phyloP scores from a whole-genome alignment of 2,113 vertebrate genomes.

The Rhinoderma darwinii region DNA sequence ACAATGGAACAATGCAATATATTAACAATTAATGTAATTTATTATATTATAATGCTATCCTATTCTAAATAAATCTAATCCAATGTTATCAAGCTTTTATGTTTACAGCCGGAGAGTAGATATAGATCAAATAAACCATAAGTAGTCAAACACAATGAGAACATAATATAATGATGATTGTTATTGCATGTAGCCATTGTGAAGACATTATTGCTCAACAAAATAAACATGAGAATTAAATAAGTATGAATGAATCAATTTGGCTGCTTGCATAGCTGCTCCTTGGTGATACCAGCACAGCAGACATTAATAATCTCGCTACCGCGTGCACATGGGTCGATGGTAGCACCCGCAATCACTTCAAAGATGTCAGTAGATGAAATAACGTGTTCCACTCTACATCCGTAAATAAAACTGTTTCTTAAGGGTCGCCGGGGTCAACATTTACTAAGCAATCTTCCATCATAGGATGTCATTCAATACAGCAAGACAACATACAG shows the following conservation, averaged over 20 bases:
- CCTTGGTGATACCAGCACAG: not conserved
- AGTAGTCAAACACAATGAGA: not conserved
- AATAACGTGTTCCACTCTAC: not conserved
- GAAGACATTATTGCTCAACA: constrained; percentile 13
- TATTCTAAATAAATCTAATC: not conserved
- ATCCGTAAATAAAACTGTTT: constrained; percentile 50
- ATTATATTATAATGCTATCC: not conserved
- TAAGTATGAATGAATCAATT: constrained; percentile 21
- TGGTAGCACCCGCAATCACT: not conserved
- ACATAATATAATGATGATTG: constrained; percentile 28
- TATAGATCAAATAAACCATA: not conserved
- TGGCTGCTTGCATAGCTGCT: not conserved
- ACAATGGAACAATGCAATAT: not conserved
- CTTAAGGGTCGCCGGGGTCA: constrained; percentile 43
- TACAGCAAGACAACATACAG: constrained; percentile 27
- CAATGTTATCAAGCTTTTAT: not conserved
- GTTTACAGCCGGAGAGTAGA: not conserved
- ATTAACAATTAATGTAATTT: not conserved
- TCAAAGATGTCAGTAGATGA: constrained; percentile 29
- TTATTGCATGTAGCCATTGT: not conserved
- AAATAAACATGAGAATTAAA: constrained; percentile 23
- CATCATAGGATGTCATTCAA: constrained; percentile 40
- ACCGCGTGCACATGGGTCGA: not conserved
- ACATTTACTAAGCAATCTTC: constrained; percentile 55
- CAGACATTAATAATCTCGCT: not conserved